Evolutionary conservation across 2,797 vertebrate genomes (phyloP), one percentile per base, ranked within the genome.

Genomic region (Discoglossus pictus): DNA sequence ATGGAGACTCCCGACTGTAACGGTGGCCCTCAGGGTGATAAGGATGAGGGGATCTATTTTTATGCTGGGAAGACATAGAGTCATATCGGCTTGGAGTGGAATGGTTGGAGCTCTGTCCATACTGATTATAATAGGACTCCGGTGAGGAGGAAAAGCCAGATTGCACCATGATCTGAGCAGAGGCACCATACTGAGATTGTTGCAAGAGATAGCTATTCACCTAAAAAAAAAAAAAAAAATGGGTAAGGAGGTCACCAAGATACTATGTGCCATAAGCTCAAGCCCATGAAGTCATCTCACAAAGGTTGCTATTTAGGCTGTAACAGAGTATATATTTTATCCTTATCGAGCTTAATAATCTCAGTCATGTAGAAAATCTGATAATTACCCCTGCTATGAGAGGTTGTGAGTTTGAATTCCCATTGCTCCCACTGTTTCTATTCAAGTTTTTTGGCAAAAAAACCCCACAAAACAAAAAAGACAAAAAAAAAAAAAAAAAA

Each of bases 141-240:
- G 54, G 61, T 0, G 79, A 60, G 1, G 48, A 78, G 20, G 62
- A 59, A 0, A 76, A 85, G 70, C 56, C 44, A 0, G 76, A 35
- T 0, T 72, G 79, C 43, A 86, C 82, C 2, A 69, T n/a, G 38
- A 66, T 76, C 4, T 62, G 58, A 48, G 80, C 73, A 35, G 65
- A 56, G 1, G 79, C 78, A 4, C 83, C 84, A 40, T 31, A 50
- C 38, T 78, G 2, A 61, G 81, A 83, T 15, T 86, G 89, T 55
- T 88, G 72, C 84, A 94, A 88, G 70, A 79, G 83, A 62, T 81
- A 67, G 16, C 55, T 93, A 77, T 89, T 93, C 87, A 93, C 85
- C 95, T 98, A 64, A 1, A 1, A 51, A 12, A 11, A 31, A n/a
- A 60, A 16, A 61, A 44, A 55, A 17, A 60, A 2, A 16, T 7